phyloP scores from a whole-genome alignment of 2,797 vertebrate genomes.

The Taenioides sp. region DNA sequence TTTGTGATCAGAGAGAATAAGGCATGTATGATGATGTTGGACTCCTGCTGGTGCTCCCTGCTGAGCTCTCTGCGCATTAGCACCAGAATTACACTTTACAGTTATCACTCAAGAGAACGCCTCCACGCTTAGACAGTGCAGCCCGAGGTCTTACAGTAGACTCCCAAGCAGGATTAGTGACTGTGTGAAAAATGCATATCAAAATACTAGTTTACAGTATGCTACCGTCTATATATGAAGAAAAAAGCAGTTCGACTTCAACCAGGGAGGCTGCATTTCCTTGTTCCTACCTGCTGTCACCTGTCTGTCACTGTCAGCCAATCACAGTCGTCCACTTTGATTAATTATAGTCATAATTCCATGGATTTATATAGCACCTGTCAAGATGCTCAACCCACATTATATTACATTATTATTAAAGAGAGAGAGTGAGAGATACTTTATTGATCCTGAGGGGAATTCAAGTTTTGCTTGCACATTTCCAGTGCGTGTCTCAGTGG shows the following conservation, averaged over 20 bases:
- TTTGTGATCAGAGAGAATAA: slow-evolving; percentile 34
- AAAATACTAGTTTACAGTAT: not conserved
- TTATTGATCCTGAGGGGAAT: too few relatives aligned
- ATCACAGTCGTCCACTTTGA: not conserved
- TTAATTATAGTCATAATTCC: not conserved
- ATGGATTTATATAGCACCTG: not conserved
- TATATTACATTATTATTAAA: not conserved
- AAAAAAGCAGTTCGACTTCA: too few relatives aligned
- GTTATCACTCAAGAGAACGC: slow-evolving; percentile 31
- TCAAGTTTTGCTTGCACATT: too few relatives aligned
- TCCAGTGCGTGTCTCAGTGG: too few relatives aligned
- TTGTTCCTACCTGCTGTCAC: too few relatives aligned
- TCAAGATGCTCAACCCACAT: not conserved
- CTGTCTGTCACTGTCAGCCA: not conserved
- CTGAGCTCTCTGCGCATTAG: slow-evolving; percentile 47
- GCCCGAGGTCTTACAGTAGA: not conserved
- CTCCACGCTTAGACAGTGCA: not conserved
- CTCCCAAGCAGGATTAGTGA: not conserved
- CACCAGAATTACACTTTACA: slow-evolving; percentile 27
- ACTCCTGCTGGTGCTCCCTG: slow-evolving; percentile 36
- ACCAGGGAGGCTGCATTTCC: too few relatives aligned
- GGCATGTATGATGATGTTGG: slow-evolving; percentile 40
- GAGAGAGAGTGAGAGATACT: too few relatives aligned
- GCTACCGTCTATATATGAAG: not conserved
- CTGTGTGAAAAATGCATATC: not conserved